Conservation (phyloP, 2,797 vertebrate species). For the Eidolon dupreanum region DNA sequence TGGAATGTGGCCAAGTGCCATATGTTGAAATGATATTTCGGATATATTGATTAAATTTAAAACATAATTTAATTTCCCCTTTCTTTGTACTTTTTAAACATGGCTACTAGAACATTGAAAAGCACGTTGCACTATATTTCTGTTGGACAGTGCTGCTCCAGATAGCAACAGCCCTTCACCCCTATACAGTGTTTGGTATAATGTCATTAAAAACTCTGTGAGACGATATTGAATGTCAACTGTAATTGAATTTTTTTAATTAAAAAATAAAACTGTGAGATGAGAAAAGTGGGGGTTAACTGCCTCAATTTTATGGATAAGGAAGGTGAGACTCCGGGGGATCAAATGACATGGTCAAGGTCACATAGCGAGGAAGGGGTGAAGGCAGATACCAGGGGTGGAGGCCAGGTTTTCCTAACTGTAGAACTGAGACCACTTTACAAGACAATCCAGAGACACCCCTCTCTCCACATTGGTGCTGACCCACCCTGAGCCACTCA, state of each 20-base stretch:
- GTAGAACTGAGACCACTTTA: neutral
- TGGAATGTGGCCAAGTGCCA: neutral
- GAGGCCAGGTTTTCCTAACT: neutral
- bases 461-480: neutral
- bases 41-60: neutral
- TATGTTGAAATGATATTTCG: neutral
- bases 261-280: neutral
- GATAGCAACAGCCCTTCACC: neutral
- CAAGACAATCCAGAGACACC: neutral
- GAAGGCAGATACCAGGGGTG: neutral
- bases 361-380: neutral
- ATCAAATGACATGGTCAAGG: neutral
- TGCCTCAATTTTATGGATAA: neutral
- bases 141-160: neutral
- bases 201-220: neutral
- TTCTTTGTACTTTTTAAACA: neutral
- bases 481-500: neutral
- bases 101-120: neutral
- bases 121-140: neutral
- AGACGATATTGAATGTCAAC: neutral
- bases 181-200: neutral
- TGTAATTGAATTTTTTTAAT: neutral
- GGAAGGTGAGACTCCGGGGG: neutral
- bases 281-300: neutral
- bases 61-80: neutral